Conservation (phyloP, 2,113 vertebrate genomes). For the Pseudonaja textilis region DNA sequence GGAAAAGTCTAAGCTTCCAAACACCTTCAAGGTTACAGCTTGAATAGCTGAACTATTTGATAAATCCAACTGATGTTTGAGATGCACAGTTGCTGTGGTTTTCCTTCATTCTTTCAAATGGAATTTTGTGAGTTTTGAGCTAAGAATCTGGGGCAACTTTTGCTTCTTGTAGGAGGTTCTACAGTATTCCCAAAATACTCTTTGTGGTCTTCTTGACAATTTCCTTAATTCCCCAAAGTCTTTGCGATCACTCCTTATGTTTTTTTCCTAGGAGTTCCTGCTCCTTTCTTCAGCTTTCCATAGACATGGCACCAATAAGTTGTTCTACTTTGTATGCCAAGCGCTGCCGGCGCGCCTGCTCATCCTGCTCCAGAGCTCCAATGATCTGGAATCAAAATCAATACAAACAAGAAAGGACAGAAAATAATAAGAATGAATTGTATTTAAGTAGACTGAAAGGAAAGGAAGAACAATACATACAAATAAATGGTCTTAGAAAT, state of each 20-base stretch:
- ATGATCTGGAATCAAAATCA: conserved; percentile 78
- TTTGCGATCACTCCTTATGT: conserved; percentile 46
- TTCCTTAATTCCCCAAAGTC: conserved; percentile 49
- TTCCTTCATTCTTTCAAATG: conserved; percentile 27
- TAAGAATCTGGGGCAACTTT: conserved; percentile 34
- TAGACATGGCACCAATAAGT: conserved; percentile 91
- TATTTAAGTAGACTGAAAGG: not conserved
- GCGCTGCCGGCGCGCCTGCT: conserved; percentile 90
- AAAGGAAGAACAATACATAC: not conserved
- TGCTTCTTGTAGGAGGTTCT: conserved; percentile 36
- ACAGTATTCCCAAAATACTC: conserved; percentile 20
- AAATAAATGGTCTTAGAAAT: conserved; percentile 13
- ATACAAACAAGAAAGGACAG: not conserved
- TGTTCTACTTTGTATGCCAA: conserved; percentile 96
- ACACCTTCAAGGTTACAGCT: conserved; percentile 27
- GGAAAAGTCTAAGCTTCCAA: conserved; percentile 58
- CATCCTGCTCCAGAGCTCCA: conserved; percentile 89
- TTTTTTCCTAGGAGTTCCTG: conserved; percentile 28
- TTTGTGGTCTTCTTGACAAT: conserved; percentile 46
- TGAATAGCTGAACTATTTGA: conserved; percentile 26
- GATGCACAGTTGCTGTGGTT: conserved; percentile 26
- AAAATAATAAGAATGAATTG: not conserved
- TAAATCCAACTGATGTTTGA: conserved; percentile 6
- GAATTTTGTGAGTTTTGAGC: conserved; percentile 29
- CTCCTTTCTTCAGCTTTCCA: conserved; percentile 87